A percentile compares a stretch with the other conserved stretches of the same genome.
Conservation (phyloP, 2,113 vertebrate species). For the Rhea pennata region DNA sequence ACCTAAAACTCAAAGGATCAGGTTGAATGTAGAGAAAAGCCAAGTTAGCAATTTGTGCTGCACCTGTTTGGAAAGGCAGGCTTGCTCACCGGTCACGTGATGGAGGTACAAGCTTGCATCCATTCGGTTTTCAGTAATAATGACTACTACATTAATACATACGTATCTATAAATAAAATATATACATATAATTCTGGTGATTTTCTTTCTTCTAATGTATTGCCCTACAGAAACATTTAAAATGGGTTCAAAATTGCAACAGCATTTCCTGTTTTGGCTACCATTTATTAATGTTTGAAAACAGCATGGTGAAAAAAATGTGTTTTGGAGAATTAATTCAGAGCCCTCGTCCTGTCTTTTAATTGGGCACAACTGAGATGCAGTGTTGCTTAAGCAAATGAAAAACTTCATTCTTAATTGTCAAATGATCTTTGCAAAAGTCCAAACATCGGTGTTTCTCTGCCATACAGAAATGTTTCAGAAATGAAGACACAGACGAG, state of each 20-base stretch:
- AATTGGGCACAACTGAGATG: conserved; percentile 15
- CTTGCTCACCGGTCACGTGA: neutral
- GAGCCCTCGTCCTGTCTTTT: neutral
- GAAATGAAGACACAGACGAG: conserved; percentile 19
- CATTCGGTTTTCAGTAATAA: neutral
- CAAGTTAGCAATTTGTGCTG: neutral
- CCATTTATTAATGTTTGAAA: conserved; percentile 10
- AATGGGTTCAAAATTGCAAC: neutral
- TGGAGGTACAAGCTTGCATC: neutral
- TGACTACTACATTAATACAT: neutral
- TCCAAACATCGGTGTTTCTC: conserved; percentile 10
- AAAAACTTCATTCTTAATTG: conserved; percentile 44
- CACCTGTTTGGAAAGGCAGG: neutral
- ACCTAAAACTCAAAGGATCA: neutral
- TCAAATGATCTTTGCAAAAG: conserved; percentile 33
- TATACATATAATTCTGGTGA: neutral
- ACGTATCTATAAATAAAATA: neutral
- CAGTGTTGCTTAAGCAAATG: conserved; percentile 18
- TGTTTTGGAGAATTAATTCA: neutral
- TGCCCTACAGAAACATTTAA: neutral
- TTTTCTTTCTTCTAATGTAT: neutral
- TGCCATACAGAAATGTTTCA: neutral
- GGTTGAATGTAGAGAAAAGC: neutral
- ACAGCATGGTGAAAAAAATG: neutral
- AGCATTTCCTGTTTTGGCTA: neutral